Percentiles rank a stretch among this genome's conserved stretches.
Conservation (phyloP, 2,113 vertebrate genomes). For the Panthera tigris region DNA sequence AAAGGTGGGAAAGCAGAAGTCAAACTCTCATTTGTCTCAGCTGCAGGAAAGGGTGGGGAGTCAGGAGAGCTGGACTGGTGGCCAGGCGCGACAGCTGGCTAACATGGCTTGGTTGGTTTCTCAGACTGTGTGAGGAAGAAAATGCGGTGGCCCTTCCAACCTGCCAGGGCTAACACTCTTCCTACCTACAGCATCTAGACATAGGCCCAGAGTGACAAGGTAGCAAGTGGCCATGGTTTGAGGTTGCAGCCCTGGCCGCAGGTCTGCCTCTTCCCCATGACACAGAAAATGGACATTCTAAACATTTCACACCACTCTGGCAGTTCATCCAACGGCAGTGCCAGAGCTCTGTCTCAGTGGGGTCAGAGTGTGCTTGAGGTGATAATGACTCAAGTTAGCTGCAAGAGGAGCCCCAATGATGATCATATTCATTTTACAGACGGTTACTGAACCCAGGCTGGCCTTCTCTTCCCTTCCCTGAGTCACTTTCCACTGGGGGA, state of each 20-base stretch:
- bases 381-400: background rate
- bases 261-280: background rate
- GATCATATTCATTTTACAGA: background rate
- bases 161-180: background rate
- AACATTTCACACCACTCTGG: background rate
- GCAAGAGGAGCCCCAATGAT: background rate
- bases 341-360: background rate
- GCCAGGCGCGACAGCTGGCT: background rate
- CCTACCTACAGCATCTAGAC: background rate
- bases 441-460: background rate
- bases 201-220: background rate
- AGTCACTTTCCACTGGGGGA: background rate
- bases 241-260: background rate
- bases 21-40: background rate
- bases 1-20: constrained; percentile 10
- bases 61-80: background rate
- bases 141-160: background rate
- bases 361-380: background rate
- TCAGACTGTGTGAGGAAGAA: background rate
- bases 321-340: background rate
- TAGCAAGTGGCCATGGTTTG: background rate
- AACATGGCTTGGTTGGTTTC: background rate
- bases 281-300: background rate
- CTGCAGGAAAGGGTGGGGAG: background rate
- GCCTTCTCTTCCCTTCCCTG: no score